phyloP scores from a whole-genome alignment of 2,888 invertebrate species.

The Vesta saturnalis region DNA sequence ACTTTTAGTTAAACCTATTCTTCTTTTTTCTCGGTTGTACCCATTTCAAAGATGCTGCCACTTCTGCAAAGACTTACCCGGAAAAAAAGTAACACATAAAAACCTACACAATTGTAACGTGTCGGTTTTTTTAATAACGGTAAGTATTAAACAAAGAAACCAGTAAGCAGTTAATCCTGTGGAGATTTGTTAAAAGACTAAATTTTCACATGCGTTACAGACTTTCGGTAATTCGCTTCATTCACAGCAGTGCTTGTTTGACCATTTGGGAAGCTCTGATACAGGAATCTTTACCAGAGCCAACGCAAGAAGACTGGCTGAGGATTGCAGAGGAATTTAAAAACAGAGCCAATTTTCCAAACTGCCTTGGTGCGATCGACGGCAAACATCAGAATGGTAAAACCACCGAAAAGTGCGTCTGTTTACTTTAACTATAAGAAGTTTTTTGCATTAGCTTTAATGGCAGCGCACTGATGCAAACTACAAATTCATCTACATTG shows the following conservation, averaged over 20 bases:
- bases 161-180: too few species aligned
- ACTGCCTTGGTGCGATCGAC: constrained; percentile 1
- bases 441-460: background rate
- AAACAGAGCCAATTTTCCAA: background rate
- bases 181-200: too few species aligned
- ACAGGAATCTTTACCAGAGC: background rate
- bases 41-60: background rate
- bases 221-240: too few species aligned
- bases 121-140: too few species aligned
- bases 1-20: background rate
- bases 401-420: background rate
- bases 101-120: too few species aligned
- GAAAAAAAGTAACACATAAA: background rate
- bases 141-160: too few species aligned
- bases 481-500: background rate
- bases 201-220: too few species aligned
- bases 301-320: background rate
- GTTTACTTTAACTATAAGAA: background rate
- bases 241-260: background rate
- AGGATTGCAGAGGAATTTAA: background rate
- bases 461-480: constrained; percentile 8
- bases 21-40: background rate
- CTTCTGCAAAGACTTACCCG: background rate
- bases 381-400: constrained; percentile 7
- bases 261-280: background rate